Percentiles rank a stretch among this genome's conserved stretches.
These are phyloP conservation scores for Larimichthys polyactis DNA, from an alignment of 2,113 vertebrate species.

Conservation along the genomic window DNA sequence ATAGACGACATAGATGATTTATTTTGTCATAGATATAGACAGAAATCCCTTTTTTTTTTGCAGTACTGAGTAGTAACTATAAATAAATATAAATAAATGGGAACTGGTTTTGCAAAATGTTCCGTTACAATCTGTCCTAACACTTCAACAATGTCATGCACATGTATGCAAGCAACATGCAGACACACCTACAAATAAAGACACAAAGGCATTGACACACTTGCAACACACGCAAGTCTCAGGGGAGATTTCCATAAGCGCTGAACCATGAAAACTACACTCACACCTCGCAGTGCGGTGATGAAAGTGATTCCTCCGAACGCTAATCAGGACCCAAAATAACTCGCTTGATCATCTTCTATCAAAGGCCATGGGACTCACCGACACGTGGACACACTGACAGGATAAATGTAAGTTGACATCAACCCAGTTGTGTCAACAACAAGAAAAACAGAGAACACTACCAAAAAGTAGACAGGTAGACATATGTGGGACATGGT, in stretches of 20 bases:
- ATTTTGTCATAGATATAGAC: neutral
- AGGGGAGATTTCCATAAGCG: conserved; percentile 62
- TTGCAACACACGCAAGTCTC: conserved; percentile 27
- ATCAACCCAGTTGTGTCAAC: conserved; percentile 76
- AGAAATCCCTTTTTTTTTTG: neutral
- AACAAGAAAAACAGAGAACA: neutral
- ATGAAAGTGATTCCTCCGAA: conserved; percentile 72
- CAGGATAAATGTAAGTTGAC: conserved; percentile 62
- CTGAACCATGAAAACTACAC: conserved; percentile 48
- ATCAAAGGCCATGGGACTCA: conserved; percentile 67
- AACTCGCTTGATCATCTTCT: conserved; percentile 73
- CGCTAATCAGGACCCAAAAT: conserved; percentile 71
- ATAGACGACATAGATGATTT: too few species aligned
- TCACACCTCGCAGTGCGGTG: conserved; percentile 46
- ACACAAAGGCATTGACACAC: conserved; percentile 11
- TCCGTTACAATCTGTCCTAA: neutral
- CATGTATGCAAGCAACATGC: neutral
- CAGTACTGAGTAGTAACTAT: neutral
- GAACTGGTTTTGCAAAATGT: neutral
- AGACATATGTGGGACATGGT: conserved; percentile 73
- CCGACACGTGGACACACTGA: conserved; percentile 53
- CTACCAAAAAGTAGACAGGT: conserved; percentile 53
- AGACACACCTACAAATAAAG: conserved; percentile 9
- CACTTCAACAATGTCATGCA: neutral
- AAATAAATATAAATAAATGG: neutral